Evolutionary conservation across 64 coral and sea anemone species (phyloP).

Genomic region (Montipora foliosa): DNA sequence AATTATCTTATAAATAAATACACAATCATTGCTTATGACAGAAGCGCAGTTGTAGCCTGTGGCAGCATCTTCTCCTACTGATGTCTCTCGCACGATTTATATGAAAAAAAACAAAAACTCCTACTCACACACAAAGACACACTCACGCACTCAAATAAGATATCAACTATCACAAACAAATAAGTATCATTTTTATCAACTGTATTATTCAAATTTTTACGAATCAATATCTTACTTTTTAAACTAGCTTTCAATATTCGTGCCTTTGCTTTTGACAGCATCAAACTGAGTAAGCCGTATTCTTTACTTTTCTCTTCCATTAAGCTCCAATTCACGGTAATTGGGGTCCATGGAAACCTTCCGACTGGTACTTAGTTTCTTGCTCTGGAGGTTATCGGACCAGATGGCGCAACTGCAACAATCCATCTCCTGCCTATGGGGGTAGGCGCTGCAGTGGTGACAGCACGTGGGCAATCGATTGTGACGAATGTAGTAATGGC

Average conservation of each 20-base stretch:
- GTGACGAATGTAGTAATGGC: slow-evolving; percentile 23
- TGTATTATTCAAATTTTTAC: background rate
- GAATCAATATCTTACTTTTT: background rate
- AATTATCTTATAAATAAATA: too few species aligned
- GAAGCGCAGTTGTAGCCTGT: too few species aligned
- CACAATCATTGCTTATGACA: too few species aligned
- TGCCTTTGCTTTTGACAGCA: background rate
- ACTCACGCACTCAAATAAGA: background rate
- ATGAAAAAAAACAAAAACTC: background rate
- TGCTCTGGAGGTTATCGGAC: background rate
- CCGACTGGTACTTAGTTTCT: background rate
- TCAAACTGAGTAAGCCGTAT: background rate
- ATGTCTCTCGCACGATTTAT: too few species aligned
- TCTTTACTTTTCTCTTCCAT: background rate
- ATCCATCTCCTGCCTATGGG: slow-evolving; percentile 45
- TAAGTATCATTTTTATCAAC: background rate
- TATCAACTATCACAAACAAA: slow-evolving; percentile 4
- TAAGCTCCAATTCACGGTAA: slow-evolving; percentile 19
- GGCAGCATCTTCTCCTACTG: too few species aligned
- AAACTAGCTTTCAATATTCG: background rate
- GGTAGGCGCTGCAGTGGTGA: background rate
- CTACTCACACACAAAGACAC: background rate
- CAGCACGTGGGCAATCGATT: background rate
- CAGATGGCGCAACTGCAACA: slow-evolving; percentile 27
- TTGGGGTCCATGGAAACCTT: slow-evolving; percentile 35